Percentiles rank a stretch among this genome's conserved stretches.
Conservation (phyloP, 2,888 invertebrate genomes). For the Parapristionchus giblindavisi region DNA sequence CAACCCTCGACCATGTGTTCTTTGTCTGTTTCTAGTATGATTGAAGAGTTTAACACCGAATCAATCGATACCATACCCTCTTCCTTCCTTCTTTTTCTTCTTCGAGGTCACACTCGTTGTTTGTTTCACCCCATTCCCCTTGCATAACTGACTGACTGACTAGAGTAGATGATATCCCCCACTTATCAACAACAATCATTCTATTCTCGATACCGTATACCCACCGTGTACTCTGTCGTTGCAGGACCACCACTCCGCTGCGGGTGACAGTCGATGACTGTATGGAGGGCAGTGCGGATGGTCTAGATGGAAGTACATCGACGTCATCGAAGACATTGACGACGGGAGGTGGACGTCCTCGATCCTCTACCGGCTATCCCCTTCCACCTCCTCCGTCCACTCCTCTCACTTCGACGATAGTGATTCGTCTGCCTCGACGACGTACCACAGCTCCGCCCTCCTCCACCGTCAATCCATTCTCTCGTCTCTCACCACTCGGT, state of each 20-base stretch:
- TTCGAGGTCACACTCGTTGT: too few relatives aligned
- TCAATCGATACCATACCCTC: too few relatives aligned
- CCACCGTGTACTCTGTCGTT: background rate
- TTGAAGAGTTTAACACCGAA: too few relatives aligned
- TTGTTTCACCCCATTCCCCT: too few relatives aligned
- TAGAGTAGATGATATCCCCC: too few relatives aligned
- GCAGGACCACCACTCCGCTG: conserved; percentile 13
- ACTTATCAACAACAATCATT: too few relatives aligned
- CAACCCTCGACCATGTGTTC: background rate
- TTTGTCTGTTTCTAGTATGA: background rate
- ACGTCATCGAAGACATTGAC: background rate
- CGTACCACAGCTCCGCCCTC: background rate
- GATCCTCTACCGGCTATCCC: conserved; percentile 32
- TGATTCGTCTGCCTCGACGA: conserved; percentile 35
- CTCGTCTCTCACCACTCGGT: conserved; percentile 35
- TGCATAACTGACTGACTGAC: too few relatives aligned
- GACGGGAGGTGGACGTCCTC: conserved; percentile 18
- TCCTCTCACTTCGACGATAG: conserved; percentile 19
- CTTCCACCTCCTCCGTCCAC: conserved; percentile 8
- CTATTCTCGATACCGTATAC: too few relatives aligned
- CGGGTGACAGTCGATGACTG: conserved; percentile 13
- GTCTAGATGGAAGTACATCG: too few relatives aligned
- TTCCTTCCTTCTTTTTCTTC: too few relatives aligned
- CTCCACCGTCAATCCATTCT: background rate
- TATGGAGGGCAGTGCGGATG: too few relatives aligned